Conservation (phyloP, 2,797 vertebrate species). For the Liparis tanakae region DNA sequence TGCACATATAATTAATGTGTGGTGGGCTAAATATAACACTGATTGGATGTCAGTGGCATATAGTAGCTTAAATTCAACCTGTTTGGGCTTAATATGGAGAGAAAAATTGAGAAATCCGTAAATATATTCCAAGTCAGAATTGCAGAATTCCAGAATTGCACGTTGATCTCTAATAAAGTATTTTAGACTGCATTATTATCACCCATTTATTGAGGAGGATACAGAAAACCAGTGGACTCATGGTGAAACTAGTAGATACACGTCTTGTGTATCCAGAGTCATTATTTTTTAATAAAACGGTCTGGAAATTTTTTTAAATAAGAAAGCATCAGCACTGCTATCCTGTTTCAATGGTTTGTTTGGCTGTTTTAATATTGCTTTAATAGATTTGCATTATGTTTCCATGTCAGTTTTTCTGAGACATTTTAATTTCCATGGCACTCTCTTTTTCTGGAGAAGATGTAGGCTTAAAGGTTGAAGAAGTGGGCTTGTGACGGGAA, state of each 20-base stretch:
- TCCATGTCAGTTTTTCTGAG: constrained; percentile 56
- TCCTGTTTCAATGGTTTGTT: constrained; percentile 25
- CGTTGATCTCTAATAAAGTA: neutral
- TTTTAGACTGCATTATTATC: constrained; percentile 7
- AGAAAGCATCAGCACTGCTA: constrained; percentile 8
- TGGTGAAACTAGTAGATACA: constrained; percentile 39
- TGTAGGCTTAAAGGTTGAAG: constrained; percentile 32
- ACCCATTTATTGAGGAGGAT: constrained; percentile 10
- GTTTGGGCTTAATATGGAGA: neutral
- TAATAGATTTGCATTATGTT: constrained; percentile 64
- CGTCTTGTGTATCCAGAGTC: constrained; percentile 1
- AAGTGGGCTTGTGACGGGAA: constrained; percentile 47
- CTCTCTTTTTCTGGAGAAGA: constrained; percentile 37
- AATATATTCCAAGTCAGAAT: neutral
- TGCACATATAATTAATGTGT: neutral
- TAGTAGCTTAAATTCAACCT: neutral
- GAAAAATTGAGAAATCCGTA: neutral
- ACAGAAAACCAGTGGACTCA: constrained; percentile 30
- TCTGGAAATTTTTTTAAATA: constrained; percentile 36
- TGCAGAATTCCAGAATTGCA: no score
- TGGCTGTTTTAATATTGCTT: constrained; percentile 28
- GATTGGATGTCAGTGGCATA: neutral
- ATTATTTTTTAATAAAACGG: constrained; percentile 29
- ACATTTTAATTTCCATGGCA: constrained; percentile 36
- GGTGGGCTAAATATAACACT: neutral